phyloP scores from a whole-genome alignment of 2,888 invertebrate species.

The Hirudinaria manillensis region DNA sequence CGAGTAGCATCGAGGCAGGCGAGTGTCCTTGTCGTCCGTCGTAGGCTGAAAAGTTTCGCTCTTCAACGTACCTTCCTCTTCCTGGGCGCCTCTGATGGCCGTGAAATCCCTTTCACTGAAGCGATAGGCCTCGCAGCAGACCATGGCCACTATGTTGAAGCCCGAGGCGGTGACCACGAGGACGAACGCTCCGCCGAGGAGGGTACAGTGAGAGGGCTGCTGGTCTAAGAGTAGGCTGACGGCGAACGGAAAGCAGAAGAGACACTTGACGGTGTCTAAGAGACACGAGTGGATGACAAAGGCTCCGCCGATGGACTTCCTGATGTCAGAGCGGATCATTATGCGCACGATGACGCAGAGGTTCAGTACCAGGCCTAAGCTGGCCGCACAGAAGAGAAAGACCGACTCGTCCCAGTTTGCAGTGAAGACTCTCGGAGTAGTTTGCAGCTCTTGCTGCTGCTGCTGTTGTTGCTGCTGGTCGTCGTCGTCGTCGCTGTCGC shows the following conservation, averaged over 20 bases:
- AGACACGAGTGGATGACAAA: conserved; percentile 53
- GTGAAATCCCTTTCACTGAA: conserved; percentile 49
- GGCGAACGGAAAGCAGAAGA: conserved; percentile 53
- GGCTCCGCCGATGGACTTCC: conserved; percentile 51
- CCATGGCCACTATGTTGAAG: conserved; percentile 54
- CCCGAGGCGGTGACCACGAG: conserved; percentile 51
- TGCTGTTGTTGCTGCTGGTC: background rate
- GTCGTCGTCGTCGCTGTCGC: conserved; percentile 9
- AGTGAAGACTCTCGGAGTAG: background rate
- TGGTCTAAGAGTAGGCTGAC: conserved; percentile 47
- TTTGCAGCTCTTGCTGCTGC: background rate
- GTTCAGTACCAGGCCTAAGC: conserved; percentile 50
- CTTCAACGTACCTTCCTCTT: background rate
- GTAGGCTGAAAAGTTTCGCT: background rate
- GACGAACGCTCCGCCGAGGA: conserved; percentile 51
- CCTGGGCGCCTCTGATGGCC: background rate
- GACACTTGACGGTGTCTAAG: conserved; percentile 50
- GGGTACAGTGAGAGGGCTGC: conserved; percentile 47
- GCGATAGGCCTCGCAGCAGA: conserved; percentile 53
- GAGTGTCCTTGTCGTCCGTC: background rate
- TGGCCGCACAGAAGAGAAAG: conserved; percentile 49
- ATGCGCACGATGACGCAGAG: conserved; percentile 46
- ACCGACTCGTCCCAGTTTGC: conserved; percentile 45
- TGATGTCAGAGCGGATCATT: conserved; percentile 44
- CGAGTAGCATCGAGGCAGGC: background rate